A percentile compares a stretch with the other conserved stretches of the same genome.
These are phyloP conservation scores for Yponomeuta cagnagella DNA, from an alignment of 2,888 invertebrate species.

Conservation along the genomic window DNA sequence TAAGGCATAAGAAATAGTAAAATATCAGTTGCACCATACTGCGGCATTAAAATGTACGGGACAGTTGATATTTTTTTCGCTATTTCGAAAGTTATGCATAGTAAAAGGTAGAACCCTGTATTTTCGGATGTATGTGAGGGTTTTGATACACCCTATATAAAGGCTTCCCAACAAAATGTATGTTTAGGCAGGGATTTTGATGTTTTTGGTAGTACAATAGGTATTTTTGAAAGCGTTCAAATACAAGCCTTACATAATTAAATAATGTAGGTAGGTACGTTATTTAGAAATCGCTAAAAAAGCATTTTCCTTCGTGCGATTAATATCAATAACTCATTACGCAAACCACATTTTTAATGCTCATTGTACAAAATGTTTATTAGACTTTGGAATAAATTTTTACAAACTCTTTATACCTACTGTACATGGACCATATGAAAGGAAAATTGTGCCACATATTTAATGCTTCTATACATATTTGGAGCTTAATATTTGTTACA, in stretches of 20 bases:
- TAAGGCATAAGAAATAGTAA: no score
- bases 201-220: no score
- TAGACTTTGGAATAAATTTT: not conserved
- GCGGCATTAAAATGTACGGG: no score
- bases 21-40: no score
- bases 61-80: no score
- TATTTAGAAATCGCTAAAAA: not conserved
- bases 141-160: no score
- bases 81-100: no score
- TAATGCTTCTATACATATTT: not conserved
- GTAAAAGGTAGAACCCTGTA: no score
- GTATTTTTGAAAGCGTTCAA: no score
- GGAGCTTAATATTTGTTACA: not conserved
- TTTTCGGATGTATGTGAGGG: no score
- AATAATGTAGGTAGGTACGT: not conserved
- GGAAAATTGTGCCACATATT: not conserved
- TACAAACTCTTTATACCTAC: not conserved
- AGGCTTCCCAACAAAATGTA: no score
- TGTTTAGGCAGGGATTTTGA: no score
- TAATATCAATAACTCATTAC: not conserved
- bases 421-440: not conserved
- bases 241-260: not conserved
- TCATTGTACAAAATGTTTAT: not conserved
- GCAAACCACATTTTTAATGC: not conserved
- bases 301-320: not conserved